phyloP scores from a whole-genome alignment of 2,113 vertebrate species.

The Craseonycteris thonglongyai region DNA sequence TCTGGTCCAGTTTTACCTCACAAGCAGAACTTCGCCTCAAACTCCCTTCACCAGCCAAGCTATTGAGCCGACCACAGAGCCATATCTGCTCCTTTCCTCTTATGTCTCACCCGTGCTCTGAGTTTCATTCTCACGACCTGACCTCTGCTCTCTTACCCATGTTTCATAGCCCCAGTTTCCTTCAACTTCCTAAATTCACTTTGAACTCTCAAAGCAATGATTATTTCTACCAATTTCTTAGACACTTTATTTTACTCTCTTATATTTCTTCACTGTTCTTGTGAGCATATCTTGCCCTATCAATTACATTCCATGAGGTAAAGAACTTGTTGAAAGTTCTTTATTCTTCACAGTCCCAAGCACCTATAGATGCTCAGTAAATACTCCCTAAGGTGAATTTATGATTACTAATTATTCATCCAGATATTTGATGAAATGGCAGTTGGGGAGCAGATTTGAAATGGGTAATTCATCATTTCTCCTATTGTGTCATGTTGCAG shows the following conservation, averaged over 20 bases:
- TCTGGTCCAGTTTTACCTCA: neutral
- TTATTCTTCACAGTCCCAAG: neutral
- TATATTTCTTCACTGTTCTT: neutral
- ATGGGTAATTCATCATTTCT: slow-evolving; percentile 68
- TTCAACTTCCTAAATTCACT: neutral
- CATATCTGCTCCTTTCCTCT: neutral
- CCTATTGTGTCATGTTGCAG: slow-evolving; percentile 32
- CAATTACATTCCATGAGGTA: neutral
- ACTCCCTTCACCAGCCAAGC: neutral
- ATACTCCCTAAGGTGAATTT: neutral
- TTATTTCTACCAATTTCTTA: neutral
- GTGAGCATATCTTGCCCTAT: neutral
- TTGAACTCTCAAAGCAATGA: neutral
- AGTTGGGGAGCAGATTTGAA: neutral
- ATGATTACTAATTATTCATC: slow-evolving; percentile 52
- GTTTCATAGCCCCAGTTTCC: neutral
- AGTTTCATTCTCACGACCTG: neutral
- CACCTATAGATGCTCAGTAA: neutral
- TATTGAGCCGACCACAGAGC: neutral
- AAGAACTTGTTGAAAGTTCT: neutral
- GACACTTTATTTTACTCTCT: neutral
- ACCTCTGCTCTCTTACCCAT: neutral
- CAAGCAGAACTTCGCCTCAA: neutral
- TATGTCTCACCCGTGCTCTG: neutral
- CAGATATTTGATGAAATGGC: slow-evolving; percentile 54